Evolutionary conservation across 1,140 invertebrate genomes (phyloP), one percentile per base, ranked within the genome.

Genomic region (Lasioglossum baleicum): DNA sequence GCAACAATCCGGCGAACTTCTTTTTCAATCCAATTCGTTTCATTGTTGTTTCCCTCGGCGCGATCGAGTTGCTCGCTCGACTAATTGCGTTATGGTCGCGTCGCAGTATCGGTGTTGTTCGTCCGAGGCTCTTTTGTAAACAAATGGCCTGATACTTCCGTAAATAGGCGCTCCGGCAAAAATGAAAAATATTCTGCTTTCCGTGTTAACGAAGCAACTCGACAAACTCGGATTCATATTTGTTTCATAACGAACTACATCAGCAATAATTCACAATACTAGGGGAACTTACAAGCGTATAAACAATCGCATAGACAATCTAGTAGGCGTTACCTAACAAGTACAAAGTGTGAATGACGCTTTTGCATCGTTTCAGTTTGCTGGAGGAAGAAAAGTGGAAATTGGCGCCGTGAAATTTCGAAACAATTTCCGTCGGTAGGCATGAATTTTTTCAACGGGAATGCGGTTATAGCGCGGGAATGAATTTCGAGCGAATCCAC

Each of bases 401-500:
- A 7, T n/a, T 5, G 17, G 5, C 17, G 15, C 15, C 20, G 53
- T 5, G 17, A 56, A 56, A 56, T 7, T 35, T 5, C 17, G 53
- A 56, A n/a, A 56, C 20, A 56, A 56, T 56, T 56, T 20, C 53
- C 53, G 53, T 56, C 53, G 5, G 17, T 17, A 7, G 53, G 15
- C 17, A 56, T n/a, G 20, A 20, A 56, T 56, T 56, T 56, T 56
- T 56, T 20, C 53, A n/a, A 2, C 53, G 53, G 53, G 48, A 65
- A 61, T 58, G 35, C 56, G 40, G 76, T 56, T 53, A 26, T 26
- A 44, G n/a, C 17, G 48, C 22, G 44, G 40, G 56, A 64, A 56
- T 67, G 77, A 60, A 74, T 78, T 78, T 42, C 70, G 35, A 31
- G 40, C 40, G 70, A 60, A 44, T 20, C 3, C 67, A 22, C 20